Evolutionary conservation across 2,888 invertebrate species (phyloP).

Genomic region (Ormyrus nitidulus): DNA sequence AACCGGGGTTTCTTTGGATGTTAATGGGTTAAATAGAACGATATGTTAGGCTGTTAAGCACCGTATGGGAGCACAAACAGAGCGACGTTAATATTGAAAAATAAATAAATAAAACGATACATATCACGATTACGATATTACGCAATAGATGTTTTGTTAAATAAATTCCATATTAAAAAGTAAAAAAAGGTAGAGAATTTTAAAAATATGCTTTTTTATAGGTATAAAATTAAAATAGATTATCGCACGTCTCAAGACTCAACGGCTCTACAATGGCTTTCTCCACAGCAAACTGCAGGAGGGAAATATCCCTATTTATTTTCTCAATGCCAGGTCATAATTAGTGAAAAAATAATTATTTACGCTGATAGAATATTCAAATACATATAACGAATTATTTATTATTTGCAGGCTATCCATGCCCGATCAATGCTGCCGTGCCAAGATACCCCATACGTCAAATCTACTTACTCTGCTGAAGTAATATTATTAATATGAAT

Average conservation of each 20-base stretch:
- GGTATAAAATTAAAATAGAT: conserved; percentile 79
- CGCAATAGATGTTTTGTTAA: too few relatives aligned
- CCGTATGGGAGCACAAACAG: too few relatives aligned
- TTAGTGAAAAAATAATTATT: conserved; percentile 11
- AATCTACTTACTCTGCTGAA: conserved; percentile 77
- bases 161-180: too few relatives aligned
- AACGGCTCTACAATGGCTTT: conserved; percentile 93
- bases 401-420: conserved; percentile 84
- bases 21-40: too few relatives aligned
- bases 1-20: too few relatives aligned
- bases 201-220: conserved; percentile 66
- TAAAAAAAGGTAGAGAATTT: background rate
- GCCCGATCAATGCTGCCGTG: conserved; percentile 93
- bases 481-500: conserved; percentile 35
- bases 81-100: too few relatives aligned
- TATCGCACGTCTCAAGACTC: conserved; percentile 88
- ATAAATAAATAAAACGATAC: too few relatives aligned
- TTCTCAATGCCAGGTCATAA: conserved; percentile 85
- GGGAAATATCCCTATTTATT: conserved; percentile 90
- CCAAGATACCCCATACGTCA: conserved; percentile 94
- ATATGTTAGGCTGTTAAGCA: too few relatives aligned
- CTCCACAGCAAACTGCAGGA: conserved; percentile 90
- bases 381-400: conserved; percentile 26
- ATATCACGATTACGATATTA: too few relatives aligned
- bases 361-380: background rate